These are phyloP conservation scores for Ochotona princeps DNA, from an alignment of 2,113 vertebrate species.

Conservation along the genomic window DNA sequence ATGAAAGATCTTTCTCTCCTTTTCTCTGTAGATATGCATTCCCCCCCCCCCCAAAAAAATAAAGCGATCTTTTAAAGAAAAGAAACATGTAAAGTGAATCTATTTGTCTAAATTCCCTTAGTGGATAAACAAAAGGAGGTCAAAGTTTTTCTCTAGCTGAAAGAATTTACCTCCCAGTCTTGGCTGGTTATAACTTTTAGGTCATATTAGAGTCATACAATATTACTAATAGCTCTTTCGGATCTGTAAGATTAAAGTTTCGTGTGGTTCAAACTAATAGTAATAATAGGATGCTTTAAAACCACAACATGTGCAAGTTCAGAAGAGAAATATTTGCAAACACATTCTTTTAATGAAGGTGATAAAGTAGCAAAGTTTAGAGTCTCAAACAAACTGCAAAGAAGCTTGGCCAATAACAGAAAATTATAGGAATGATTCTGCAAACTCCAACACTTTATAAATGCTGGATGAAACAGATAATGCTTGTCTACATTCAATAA, in stretches of 20 bases:
- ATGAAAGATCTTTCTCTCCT: too few species aligned
- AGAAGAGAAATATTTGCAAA: slow-evolving; percentile 21
- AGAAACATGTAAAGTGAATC: not conserved
- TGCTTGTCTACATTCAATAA: not conserved
- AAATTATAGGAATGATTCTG: slow-evolving; percentile 25
- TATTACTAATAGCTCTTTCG: slow-evolving; percentile 31
- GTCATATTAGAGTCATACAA: slow-evolving; percentile 19
- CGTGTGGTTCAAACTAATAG: slow-evolving; percentile 16
- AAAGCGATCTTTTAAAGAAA: too few species aligned
- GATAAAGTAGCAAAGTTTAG: slow-evolving; percentile 38
- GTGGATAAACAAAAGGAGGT: not conserved
- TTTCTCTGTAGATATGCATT: too few species aligned
- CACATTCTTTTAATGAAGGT: not conserved
- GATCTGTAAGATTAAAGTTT: not conserved
- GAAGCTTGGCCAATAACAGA: not conserved
- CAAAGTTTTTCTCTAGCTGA: not conserved
- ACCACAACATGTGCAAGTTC: slow-evolving; percentile 27
- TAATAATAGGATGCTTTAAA: slow-evolving; percentile 44
- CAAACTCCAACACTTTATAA: slow-evolving; percentile 2
- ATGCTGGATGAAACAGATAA: not conserved
- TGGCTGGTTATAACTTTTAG: not conserved
- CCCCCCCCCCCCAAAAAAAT: too few species aligned
- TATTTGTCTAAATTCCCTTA: slow-evolving; percentile 30
- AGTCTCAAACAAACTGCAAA: slow-evolving; percentile 27
- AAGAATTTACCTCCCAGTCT: not conserved